phyloP scores from a whole-genome alignment of 2,797 vertebrate genomes.

The Paramormyrops hopkinsi region DNA sequence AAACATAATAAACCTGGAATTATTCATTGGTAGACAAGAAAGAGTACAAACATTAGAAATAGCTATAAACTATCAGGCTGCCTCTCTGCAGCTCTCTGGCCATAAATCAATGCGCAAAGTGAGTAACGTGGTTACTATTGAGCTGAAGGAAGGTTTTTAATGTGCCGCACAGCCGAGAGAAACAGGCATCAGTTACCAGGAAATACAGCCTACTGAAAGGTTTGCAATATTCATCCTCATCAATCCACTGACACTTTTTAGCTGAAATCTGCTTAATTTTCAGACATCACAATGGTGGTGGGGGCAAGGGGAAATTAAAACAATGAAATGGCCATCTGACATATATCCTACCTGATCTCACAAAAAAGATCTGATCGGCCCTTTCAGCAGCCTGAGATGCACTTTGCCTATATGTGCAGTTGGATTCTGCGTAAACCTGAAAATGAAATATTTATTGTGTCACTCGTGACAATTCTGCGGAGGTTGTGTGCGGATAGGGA shows the following conservation, averaged over 20 bases:
- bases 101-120: conserved; percentile 55
- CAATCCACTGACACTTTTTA: conserved; percentile 21
- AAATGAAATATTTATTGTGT: neutral
- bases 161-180: conserved; percentile 36
- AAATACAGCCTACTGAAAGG: conserved; percentile 28
- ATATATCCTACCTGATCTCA: neutral
- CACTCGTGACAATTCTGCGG: neutral
- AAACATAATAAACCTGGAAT: neutral
- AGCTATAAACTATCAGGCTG: conserved; percentile 40
- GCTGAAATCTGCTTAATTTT: conserved; percentile 30
- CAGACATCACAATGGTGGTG: neutral
- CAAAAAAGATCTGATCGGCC: neutral
- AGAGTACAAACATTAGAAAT: conserved; percentile 40
- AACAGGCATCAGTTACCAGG: conserved; percentile 34
- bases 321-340: neutral
- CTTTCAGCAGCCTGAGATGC: neutral
- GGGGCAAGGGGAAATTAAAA: neutral
- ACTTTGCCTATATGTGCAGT: neutral
- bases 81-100: conserved; percentile 33
- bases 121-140: conserved; percentile 37
- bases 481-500: neutral
- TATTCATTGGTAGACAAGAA: conserved; percentile 33
- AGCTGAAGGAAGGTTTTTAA: conserved; percentile 44
- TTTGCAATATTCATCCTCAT: conserved; percentile 16
- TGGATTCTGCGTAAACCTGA: neutral